Evolutionary conservation across 2,113 vertebrate genomes (phyloP).

Genomic region (Upupa epops): DNA sequence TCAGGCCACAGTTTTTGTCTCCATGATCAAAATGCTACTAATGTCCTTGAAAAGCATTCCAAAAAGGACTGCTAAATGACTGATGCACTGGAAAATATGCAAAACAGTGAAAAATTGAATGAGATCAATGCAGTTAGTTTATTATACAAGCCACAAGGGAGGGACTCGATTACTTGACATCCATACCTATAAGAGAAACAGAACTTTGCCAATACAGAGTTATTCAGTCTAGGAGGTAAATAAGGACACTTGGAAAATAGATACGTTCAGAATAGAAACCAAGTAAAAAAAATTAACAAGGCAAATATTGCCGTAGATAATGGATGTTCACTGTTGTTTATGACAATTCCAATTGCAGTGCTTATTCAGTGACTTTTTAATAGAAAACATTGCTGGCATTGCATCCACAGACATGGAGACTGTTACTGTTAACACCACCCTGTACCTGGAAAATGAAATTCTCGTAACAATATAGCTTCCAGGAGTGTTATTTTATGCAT

Average conservation of each 20-base stretch:
- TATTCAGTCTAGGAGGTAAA: not conserved
- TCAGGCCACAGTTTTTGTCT: not conserved
- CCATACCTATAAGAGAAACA: not conserved
- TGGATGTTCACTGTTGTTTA: not conserved
- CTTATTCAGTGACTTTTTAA: not conserved
- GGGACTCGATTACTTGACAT: fast-evolving
- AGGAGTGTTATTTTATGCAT: not conserved
- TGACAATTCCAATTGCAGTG: not conserved
- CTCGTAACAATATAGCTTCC: not conserved
- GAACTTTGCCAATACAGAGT: not conserved
- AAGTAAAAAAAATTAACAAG: not conserved
- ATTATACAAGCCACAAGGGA: not conserved
- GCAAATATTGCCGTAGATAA: not conserved
- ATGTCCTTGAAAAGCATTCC: not conserved
- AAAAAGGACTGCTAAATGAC: not conserved
- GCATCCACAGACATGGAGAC: not conserved
- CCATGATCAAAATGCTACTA: not conserved
- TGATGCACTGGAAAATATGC: not conserved
- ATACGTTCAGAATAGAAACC: not conserved
- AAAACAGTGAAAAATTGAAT: not conserved
- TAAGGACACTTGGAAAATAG: not conserved
- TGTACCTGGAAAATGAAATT: not conserved
- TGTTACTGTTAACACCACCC: not conserved
- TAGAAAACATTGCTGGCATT: not conserved
- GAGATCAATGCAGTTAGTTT: not conserved